These are phyloP conservation scores for Forbesichthys papilliferus DNA, from an alignment of 2,113 vertebrate species.

Conservation along the genomic window DNA sequence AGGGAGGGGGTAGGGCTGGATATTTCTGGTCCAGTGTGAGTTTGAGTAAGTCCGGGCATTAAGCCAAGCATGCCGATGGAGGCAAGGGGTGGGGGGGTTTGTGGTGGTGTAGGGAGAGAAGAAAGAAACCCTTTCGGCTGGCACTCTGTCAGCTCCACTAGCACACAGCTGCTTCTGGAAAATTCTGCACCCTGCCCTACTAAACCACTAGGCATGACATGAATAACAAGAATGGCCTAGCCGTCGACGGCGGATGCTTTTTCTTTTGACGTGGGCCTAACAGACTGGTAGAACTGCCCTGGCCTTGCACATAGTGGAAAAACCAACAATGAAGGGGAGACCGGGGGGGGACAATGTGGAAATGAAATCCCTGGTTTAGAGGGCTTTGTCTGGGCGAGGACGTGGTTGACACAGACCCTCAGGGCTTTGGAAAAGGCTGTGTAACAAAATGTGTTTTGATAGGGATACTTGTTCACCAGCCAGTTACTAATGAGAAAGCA, in stretches of 20 bases:
- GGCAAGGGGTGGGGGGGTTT: slow-evolving; percentile 39
- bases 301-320: slow-evolving; percentile 74
- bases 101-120: slow-evolving; percentile 36
- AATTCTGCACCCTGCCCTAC: slow-evolving; percentile 87
- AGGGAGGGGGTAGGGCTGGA: slow-evolving; percentile 59
- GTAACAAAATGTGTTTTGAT: slow-evolving; percentile 71
- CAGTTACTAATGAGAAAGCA: slow-evolving; percentile 63
- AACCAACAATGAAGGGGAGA: slow-evolving; percentile 68
- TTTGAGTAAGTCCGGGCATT: slow-evolving; percentile 83
- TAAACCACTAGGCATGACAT: slow-evolving; percentile 88
- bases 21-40: slow-evolving; percentile 77
- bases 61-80: slow-evolving; percentile 83
- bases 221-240: slow-evolving; percentile 74
- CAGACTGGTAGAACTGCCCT: slow-evolving; percentile 68
- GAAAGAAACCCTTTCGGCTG: slow-evolving; percentile 78
- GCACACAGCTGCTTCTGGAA: slow-evolving; percentile 97
- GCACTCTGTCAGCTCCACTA: slow-evolving; percentile 78
- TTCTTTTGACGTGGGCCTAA: slow-evolving; percentile 67
- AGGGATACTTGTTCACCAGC: slow-evolving; percentile 67
- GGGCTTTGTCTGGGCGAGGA: slow-evolving; percentile 69
- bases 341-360: slow-evolving; percentile 64
- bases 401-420: slow-evolving; percentile 54
- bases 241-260: slow-evolving; percentile 63
- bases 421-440: slow-evolving; percentile 65
- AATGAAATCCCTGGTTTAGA: slow-evolving; percentile 68